phyloP scores from a whole-genome alignment of 2,797 vertebrate species.

The Propithecus deckenii region DNA sequence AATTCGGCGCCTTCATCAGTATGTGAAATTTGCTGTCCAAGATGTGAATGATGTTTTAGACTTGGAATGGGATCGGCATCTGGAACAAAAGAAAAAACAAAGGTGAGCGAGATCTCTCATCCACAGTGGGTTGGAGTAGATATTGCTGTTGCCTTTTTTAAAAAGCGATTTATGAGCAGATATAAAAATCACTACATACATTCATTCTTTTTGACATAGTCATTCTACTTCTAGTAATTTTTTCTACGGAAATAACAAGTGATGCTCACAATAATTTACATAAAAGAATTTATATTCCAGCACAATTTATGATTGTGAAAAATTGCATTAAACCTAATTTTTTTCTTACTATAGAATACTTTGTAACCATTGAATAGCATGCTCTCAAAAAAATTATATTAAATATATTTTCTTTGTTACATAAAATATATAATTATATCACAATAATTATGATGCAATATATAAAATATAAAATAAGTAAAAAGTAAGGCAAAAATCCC shows the following conservation, averaged over 20 bases:
- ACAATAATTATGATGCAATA: no score
- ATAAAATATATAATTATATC: neutral
- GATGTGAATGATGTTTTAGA: constrained; percentile 96
- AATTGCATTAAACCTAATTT: neutral
- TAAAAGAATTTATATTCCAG: neutral
- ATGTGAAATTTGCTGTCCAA: constrained; percentile 94
- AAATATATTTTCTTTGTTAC: neutral
- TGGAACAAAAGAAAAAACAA: constrained; percentile 94
- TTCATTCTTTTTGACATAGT: neutral
- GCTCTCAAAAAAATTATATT: neutral
- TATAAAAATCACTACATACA: accelerated
- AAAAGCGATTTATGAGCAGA: accelerated
- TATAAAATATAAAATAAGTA: neutral
- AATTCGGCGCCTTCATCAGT: constrained; percentile 95
- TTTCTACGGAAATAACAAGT: neutral
- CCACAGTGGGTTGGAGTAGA: accelerated
- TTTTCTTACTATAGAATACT: neutral
- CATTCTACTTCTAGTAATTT: neutral
- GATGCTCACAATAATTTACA: neutral
- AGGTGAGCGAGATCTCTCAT: constrained; percentile 81
- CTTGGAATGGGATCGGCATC: constrained; percentile 95
- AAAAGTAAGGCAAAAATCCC: neutral
- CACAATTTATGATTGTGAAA: neutral
- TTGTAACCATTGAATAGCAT: neutral
- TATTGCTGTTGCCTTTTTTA: neutral